A percentile compares a stretch with the other conserved stretches of the same genome.
phyloP scores from a whole-genome alignment of 2,113 vertebrate species.

The Lepisosteus oculatus region DNA sequence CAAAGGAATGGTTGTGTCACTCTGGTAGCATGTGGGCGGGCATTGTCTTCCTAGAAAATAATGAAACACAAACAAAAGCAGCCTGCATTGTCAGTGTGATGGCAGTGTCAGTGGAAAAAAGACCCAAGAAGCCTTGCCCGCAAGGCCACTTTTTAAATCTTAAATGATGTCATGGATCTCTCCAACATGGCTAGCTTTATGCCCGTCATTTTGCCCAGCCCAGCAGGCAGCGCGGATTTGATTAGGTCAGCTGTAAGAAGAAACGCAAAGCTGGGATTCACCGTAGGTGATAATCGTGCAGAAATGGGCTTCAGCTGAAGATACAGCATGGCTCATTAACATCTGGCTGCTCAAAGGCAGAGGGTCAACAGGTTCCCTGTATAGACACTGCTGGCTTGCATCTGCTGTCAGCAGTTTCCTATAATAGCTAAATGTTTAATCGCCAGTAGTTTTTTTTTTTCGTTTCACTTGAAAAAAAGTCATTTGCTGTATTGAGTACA shows the following conservation, averaged over 20 bases:
- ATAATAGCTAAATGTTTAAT: too few species aligned
- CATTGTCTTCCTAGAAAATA: constrained; percentile 41
- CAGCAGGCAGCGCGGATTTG: constrained; percentile 62
- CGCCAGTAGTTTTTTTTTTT: too few species aligned
- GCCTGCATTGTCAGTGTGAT: constrained; percentile 51
- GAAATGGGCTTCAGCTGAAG: too few species aligned
- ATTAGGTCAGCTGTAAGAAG: constrained; percentile 55
- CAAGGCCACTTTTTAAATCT: constrained; percentile 44
- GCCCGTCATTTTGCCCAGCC: constrained; percentile 33
- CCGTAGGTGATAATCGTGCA: too few species aligned
- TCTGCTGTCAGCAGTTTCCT: too few species aligned
- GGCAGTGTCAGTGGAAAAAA: constrained; percentile 18
- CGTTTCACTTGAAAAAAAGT: too few species aligned
- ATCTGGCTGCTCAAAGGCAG: too few species aligned
- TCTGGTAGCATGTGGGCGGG: constrained; percentile 64
- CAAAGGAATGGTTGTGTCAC: constrained; percentile 24
- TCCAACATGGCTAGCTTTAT: constrained; percentile 18
- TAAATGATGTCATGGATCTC: constrained; percentile 65
- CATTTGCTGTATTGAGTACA: too few species aligned
- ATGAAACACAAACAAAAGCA: constrained; percentile 1
- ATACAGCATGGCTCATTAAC: too few species aligned
- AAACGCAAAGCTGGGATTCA: too few species aligned
- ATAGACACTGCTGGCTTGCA: too few species aligned
- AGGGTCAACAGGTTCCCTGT: too few species aligned
- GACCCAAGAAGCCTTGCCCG: constrained; percentile 13